Evolutionary conservation across 1,140 invertebrate species (phyloP).

Genomic region (Trichoplusia ni): DNA sequence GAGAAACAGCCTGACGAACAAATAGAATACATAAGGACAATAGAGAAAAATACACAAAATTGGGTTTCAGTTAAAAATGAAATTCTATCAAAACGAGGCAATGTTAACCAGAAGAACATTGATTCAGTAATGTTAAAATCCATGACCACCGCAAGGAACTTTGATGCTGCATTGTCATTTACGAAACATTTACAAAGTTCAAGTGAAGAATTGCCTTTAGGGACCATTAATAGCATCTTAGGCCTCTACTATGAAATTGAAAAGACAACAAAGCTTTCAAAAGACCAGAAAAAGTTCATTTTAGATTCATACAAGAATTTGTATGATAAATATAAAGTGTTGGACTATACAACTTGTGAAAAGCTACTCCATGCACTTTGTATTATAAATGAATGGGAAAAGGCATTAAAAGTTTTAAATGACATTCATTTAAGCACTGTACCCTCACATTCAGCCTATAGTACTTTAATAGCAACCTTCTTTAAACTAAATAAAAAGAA

Average conservation of each 20-base stretch:
- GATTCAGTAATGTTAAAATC: slow-evolving; percentile 82
- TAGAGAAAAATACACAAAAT: slow-evolving; percentile 42
- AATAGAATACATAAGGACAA: slow-evolving; percentile 56
- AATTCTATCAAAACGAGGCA: slow-evolving; percentile 52
- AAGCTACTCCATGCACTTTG: slow-evolving; percentile 83
- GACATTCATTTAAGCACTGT: slow-evolving; percentile 77
- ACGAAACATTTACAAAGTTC: slow-evolving; percentile 80
- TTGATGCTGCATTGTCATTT: slow-evolving; percentile 82
- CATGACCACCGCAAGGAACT: slow-evolving; percentile 68
- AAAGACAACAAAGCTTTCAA: slow-evolving; percentile 60
- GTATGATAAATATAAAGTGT: slow-evolving; percentile 79
- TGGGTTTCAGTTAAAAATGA: slow-evolving; percentile 64
- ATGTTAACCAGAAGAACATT: slow-evolving; percentile 77
- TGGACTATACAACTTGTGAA: slow-evolving; percentile 83
- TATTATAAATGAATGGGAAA: slow-evolving; percentile 84
- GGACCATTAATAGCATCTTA: slow-evolving; percentile 81
- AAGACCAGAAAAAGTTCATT: slow-evolving; percentile 81
- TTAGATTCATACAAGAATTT: slow-evolving; percentile 80
- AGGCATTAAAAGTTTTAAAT: slow-evolving; percentile 83
- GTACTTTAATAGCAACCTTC: slow-evolving; percentile 77
- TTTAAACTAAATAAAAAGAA: slow-evolving; percentile 82
- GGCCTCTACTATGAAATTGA: slow-evolving; percentile 75
- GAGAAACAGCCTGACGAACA: slow-evolving; percentile 39
- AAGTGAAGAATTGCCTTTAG: slow-evolving; percentile 79
- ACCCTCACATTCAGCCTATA: slow-evolving; percentile 67